Base-by-base conservation (phyloP, 2,888 invertebrate genomes). In the Macaria notata region DNA sequence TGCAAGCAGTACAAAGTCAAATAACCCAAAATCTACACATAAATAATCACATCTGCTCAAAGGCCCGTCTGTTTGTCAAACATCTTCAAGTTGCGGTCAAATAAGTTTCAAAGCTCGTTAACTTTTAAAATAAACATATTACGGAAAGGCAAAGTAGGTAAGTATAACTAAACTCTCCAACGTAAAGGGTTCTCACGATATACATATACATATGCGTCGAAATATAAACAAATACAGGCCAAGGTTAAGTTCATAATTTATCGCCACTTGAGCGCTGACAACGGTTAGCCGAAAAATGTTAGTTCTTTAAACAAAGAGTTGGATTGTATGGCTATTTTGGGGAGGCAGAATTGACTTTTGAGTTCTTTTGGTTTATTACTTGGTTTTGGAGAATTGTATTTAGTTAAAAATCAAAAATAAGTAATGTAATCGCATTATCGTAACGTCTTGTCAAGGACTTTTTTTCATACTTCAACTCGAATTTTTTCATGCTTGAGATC, bases 201-300 rank as follows among this genome's bases (percentile, higher is more conserved):
- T 78, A 80, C 84, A 86, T 80, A 79, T 78, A 80, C 84, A 86
- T 80, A 79, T 84, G 83, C 75, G 4, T 50, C 76, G 75, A 74
- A 80, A 78, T 76, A 78, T 75, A 87, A 89, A 88, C 87, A 90
- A 87, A 84, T 83, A 74, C 72, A 52, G 73, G 70, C 79, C 85
- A 88, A 88, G 88, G 89, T 87, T 89, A 86, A 84, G 81, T 80
- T 86, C 80, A 83, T 87, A 86, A 90, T 90, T 89, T 89, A 90
- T 85, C 65, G 75, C 84, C 85, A 86, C 91, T 91, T 83, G 75
- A 81, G 69, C 67, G 83, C 71, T 79, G 87, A 88, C 87, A 83
- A 79, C 72, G 70, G 73, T 77, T 75, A 76, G 74, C 74, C 71
- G 66, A 79, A 86, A 83, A 81, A 74, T 78, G 69, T 82, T 75